Conservation (phyloP, 2,113 vertebrate genomes). For the Pyxicephalus adspersus region DNA sequence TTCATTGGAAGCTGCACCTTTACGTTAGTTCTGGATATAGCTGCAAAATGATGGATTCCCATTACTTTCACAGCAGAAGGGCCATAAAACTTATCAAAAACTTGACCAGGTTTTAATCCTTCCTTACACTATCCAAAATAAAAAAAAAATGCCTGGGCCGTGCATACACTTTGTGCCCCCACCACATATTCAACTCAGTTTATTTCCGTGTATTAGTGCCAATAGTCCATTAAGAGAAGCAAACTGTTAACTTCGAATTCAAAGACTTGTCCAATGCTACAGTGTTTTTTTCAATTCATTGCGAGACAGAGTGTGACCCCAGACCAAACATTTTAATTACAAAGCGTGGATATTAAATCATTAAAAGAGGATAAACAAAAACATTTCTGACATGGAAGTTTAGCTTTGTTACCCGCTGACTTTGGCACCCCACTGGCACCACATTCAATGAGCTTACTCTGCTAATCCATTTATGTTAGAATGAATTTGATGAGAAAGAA, state of each 20-base stretch:
- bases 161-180: too few species aligned
- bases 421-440: not conserved
- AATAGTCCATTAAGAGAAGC: not conserved
- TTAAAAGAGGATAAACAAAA: conserved; percentile 38
- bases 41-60: too few species aligned
- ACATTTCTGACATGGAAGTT: not conserved
- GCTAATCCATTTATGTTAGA: conserved; percentile 46
- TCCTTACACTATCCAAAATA: too few species aligned
- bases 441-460: conserved; percentile 38
- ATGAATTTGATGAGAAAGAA: conserved; percentile 7
- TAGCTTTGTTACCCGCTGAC: conserved; percentile 26
- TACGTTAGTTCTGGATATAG: too few species aligned
- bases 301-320: not conserved
- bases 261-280: not conserved
- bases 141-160: too few species aligned
- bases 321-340: conserved; percentile 9
- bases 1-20: too few species aligned
- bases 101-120: too few species aligned
- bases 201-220: too few species aligned
- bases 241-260: not conserved
- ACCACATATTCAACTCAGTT: too few species aligned
- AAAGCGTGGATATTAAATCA: conserved; percentile 18
- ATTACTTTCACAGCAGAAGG: too few species aligned
- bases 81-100: too few species aligned
- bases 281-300: not conserved